A percentile compares a stretch with the other conserved stretches of the same genome.
Evolutionary conservation across 2,797 vertebrate genomes (phyloP).

Genomic region (Anolis apletophallus): DNA sequence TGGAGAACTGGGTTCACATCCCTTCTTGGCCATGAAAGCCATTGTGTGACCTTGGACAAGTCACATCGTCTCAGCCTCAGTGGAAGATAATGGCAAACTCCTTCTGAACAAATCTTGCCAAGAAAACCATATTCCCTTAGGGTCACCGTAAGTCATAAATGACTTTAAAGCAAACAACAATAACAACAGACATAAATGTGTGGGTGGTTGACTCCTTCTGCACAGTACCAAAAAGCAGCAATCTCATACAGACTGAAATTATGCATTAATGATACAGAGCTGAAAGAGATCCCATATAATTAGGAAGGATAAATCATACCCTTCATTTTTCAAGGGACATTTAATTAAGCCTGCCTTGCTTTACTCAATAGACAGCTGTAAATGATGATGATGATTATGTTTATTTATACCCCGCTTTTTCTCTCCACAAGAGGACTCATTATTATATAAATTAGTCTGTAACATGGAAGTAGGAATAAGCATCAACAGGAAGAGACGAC

Average conservation of each 20-base stretch:
- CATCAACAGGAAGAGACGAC: constrained; percentile 36
- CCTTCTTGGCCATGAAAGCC: no score
- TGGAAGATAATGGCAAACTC: no score
- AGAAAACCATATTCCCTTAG: no score
- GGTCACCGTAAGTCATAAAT: no score
- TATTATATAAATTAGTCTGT: constrained; percentile 48
- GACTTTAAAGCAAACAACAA: no score
- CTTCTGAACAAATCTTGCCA: no score
- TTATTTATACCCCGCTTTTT: no score
- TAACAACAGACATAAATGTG: constrained; percentile 34
- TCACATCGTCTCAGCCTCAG: no score
- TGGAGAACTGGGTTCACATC: no score
- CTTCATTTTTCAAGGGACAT: constrained; percentile 54
- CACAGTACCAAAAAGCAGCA: constrained; percentile 56
- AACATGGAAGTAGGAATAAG: constrained; percentile 45
- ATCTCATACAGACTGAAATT: constrained; percentile 57
- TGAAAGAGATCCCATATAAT: constrained; percentile 61
- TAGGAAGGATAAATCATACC: constrained; percentile 59
- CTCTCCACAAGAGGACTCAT: no score
- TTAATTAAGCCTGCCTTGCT: constrained; percentile 49
- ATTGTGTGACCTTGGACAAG: no score
- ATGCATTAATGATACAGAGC: constrained; percentile 52
- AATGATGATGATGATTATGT: not conserved
- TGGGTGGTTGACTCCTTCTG: constrained; percentile 57
- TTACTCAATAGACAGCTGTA: constrained; percentile 28